Base-by-base conservation (phyloP, 2,888 invertebrate genomes). In the Candidula unifasciata region DNA sequence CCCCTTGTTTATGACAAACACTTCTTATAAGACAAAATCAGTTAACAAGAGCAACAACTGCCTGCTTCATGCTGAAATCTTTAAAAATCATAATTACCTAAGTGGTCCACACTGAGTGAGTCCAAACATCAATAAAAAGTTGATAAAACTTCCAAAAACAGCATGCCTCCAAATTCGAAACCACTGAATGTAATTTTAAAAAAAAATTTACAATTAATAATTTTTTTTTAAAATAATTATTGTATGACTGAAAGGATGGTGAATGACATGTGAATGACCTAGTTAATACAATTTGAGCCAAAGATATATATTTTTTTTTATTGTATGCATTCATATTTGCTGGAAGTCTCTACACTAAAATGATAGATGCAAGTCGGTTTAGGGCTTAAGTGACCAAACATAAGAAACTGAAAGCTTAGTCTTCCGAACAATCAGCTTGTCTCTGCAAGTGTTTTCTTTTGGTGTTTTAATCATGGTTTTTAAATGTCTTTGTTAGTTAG, bases 91-190 rank as follows among this genome's bases (percentile, higher is more conserved):
- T n/a, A 30, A 90, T 89, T 86, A 92, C 92, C 94, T 92, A 21
- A 95, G 90, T 3, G 95, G 95, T 16, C 95, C 95, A 91, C 95
- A 95, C 18, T 94, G 92, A 0, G 94, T 94, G n/a, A 95, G 92
- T 2, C 95, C 95, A 92, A 95, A 95, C 86, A 95, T 91, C 95
- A 95, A 95, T 21, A 95, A 88, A 30, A 94, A 90, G 76, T 94
- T 93, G 57, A 95, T 93, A 10, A 94, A 84, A 73, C 92, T 91
- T 27, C 93, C 93, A 82, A 94, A 89, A 80, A 94, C 86, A 30
- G 94, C 93, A 91, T 94, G 93, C 24, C 94, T 90, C 33, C 89
- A 83, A 10, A 94, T 90, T n/a, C 93, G 89, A 77, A 93, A 91
- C 93, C 93, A 93, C 93, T 94, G 27, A 71, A 81, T 30, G 13